Evolutionary conservation across 2,113 vertebrate species (phyloP), one percentile per base, ranked within the genome.

Genomic region (Pungitius pungitius): DNA sequence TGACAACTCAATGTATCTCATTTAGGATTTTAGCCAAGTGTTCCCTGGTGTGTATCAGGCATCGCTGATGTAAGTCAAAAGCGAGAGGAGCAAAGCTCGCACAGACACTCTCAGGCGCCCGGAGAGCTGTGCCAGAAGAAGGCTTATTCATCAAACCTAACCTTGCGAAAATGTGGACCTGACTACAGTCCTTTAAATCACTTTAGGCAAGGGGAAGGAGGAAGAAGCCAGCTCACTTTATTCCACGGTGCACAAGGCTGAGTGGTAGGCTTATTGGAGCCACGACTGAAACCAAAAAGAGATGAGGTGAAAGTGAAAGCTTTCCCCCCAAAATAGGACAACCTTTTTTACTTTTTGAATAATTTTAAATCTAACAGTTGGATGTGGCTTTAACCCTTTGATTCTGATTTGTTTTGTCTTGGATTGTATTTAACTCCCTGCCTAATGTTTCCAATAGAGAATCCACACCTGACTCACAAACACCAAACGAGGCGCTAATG

Each of bases 121-220:
- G 35, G 55, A 78, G 35, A 77, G 68, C 63, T 2, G 54, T 37
- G 81, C 82, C 83, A 86, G 72, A 84, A 30, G 10, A 66, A 26
- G 58, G 71, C 82, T 66, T 75, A 87, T 82, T 83, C 80, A 86
- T 91, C 84, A 84, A 58, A 85, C 49, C 61, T 66, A 80, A 78
- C 82, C 78, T 76, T 73, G 78, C 87, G 75, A 85, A 82, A 86
- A 81, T 61, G 66, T 55, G 74, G 80, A 78, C 52, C 78, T 58
- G 77, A 80, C 59, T 52, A 63, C 35, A 70, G 78, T 70, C 63
- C 73, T 83, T 37, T 86, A 90, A 90, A 90, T 91, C 85, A 90
- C 55, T 11, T 8, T 57, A 62, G 62, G 80, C 72, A 78, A 68
- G 7, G 35, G 61, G 35, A 72, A 62, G 60, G 35, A 72, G 65